Evolutionary conservation across 2,113 vertebrate genomes (phyloP), one percentile per base, ranked within the genome.

Genomic region (Furnarius figulus): DNA sequence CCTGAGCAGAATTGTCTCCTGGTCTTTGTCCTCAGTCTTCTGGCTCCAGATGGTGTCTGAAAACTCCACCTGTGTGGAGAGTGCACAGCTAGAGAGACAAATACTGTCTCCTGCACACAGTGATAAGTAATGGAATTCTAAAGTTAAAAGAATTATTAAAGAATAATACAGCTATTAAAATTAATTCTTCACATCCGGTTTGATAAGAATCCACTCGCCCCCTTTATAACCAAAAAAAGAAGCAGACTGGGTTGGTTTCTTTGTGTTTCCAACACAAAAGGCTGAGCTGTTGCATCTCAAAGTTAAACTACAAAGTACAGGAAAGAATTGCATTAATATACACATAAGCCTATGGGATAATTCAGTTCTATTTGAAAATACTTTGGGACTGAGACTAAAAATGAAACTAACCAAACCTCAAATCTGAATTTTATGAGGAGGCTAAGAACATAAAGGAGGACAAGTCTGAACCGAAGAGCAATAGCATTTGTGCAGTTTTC

Each of bases 351-450:
- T 70, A 88, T 55, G 19, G 75, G 33, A 50, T 83, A 93, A 91
- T 91, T 85, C 50, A 67, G 37, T 49, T 95, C 71, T 89, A n/a
- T 87, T 83, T 82, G 63, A 80, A 95, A 95, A 83, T 55, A 14
- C 5, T 44, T 95, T 94, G 83, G 63, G 55, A 39, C 30, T 80
- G 85, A 87, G 46, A 90, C 89, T 82, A 35, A 93, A 94, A 95
- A 65, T 75, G n/a, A 83, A 93, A 56, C 56, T 61, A 80, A 94
- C 61, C 68, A 95, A 86, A 85, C 79, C 81, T 81, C 76, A 86
- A 90, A 95, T 84, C 47, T 95, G 83, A 94, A 96, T 96, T 94
- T 96, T 93, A 75, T 72, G 79, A 86, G 56, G 76, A 90, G 50
- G 52, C 89, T 87, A 90, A 80, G 86, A 91, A 47, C 76, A 46